Evolutionary conservation across 2,888 invertebrate genomes (phyloP).

Genomic region (Nematopogon swammerdamellus): DNA sequence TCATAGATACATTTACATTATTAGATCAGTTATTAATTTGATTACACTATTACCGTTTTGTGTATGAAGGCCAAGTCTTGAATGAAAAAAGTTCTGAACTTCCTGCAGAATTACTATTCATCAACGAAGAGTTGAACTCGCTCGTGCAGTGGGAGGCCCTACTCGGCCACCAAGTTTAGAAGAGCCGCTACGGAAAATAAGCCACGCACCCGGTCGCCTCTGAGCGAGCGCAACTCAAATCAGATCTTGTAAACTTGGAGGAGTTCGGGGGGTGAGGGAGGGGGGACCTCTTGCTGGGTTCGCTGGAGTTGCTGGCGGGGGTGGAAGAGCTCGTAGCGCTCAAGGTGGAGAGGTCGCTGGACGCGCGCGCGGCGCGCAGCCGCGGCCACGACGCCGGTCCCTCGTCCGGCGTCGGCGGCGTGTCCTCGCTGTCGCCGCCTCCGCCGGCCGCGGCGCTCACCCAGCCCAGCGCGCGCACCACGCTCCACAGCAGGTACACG

Average conservation of each 20-base stretch:
- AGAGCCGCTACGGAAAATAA: neutral
- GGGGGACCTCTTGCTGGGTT: constrained; percentile 41
- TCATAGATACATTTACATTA: no score
- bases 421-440: constrained; percentile 17
- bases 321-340: constrained; percentile 39
- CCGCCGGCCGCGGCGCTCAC: constrained; percentile 23
- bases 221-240: neutral
- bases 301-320: constrained; percentile 41
- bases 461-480: constrained; percentile 58
- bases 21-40: no score
- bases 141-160: neutral
- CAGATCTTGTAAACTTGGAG: neutral
- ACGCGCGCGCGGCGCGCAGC: constrained; percentile 46
- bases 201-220: neutral
- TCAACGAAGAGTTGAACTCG: neutral
- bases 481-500: constrained; percentile 61
- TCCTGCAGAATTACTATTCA: no score
- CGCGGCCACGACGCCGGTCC: constrained; percentile 41
- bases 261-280: constrained; percentile 10
- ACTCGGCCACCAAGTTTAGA: neutral
- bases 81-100: no score
- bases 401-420: constrained; percentile 33
- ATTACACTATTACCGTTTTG: no score
- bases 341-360: constrained; percentile 48
- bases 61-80: no score